These are phyloP conservation scores for Coilia nasus DNA, from an alignment of 2,797 vertebrate species.

Conservation along the genomic window DNA sequence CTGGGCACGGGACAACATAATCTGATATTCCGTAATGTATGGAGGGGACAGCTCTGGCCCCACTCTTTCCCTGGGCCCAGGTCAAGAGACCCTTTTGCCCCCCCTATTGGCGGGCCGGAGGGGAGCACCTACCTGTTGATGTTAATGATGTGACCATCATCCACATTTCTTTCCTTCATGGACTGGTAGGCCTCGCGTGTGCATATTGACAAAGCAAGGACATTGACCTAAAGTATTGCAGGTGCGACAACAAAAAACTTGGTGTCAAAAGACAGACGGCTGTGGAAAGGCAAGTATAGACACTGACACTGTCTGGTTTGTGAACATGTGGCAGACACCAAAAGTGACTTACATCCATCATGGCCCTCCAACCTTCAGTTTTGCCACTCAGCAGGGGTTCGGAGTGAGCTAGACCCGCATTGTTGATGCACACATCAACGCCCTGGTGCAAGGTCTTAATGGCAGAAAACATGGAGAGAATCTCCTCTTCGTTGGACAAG, in stretches of 20 bases:
- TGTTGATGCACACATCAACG: slow-evolving; percentile 91
- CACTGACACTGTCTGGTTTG: too few species aligned
- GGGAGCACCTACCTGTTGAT: slow-evolving; percentile 80
- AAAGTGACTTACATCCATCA: slow-evolving; percentile 80
- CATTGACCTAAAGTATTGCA: slow-evolving; percentile 77
- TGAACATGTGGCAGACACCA: too few species aligned
- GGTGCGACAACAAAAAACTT: not conserved
- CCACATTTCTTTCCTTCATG: slow-evolving; percentile 86
- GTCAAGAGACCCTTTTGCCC: too few species aligned
- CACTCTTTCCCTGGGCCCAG: too few species aligned
- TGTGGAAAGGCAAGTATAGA: not conserved
- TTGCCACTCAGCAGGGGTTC: slow-evolving; percentile 79
- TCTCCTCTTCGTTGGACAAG: slow-evolving; percentile 83
- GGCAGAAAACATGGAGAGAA: slow-evolving; percentile 85
- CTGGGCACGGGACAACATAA: too few species aligned
- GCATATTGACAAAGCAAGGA: slow-evolving; percentile 84
- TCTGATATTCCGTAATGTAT: too few species aligned
- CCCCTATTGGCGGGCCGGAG: too few species aligned
- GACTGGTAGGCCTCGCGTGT: slow-evolving; percentile 87
- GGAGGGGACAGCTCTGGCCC: too few species aligned
- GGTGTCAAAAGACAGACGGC: not conserved
- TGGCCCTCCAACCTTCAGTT: slow-evolving; percentile 83
- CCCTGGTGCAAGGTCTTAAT: slow-evolving; percentile 82
- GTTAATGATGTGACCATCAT: slow-evolving; percentile 89
- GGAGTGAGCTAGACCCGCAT: slow-evolving; percentile 80